phyloP scores from a whole-genome alignment of 2,113 vertebrate species.

The Xiphophorus maculatus region DNA sequence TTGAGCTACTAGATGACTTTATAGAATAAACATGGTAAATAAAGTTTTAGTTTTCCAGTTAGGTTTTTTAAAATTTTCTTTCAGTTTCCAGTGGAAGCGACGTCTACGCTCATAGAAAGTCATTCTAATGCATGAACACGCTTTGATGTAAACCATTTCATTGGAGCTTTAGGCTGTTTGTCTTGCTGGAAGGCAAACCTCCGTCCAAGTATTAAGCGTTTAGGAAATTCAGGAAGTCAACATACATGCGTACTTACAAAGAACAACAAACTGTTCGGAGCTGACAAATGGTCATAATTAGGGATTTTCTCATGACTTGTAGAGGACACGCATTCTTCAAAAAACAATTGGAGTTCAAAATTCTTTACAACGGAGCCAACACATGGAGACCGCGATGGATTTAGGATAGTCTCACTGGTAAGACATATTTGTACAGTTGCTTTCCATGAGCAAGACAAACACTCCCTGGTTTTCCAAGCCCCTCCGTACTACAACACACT shows the following conservation, averaged over 20 bases:
- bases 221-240: neutral
- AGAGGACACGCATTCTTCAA: neutral
- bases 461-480: conserved; percentile 13
- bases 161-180: no score
- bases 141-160: no score
- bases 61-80: no score
- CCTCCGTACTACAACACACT: conserved; percentile 34
- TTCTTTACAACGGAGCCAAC: neutral
- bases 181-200: no score
- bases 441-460: conserved; percentile 2
- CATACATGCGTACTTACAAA: neutral
- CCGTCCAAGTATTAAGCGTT: neutral
- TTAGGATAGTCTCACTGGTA: neutral
- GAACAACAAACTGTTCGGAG: neutral
- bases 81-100: no score
- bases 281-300: neutral
- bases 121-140: no score
- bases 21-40: no score
- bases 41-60: no score
- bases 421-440: neutral
- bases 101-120: no score
- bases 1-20: no score
- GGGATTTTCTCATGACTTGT: neutral
- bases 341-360: neutral
- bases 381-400: neutral